These are phyloP conservation scores for Bombyx huttoni DNA, from an alignment of 2,888 invertebrate species.

Conservation along the genomic window DNA sequence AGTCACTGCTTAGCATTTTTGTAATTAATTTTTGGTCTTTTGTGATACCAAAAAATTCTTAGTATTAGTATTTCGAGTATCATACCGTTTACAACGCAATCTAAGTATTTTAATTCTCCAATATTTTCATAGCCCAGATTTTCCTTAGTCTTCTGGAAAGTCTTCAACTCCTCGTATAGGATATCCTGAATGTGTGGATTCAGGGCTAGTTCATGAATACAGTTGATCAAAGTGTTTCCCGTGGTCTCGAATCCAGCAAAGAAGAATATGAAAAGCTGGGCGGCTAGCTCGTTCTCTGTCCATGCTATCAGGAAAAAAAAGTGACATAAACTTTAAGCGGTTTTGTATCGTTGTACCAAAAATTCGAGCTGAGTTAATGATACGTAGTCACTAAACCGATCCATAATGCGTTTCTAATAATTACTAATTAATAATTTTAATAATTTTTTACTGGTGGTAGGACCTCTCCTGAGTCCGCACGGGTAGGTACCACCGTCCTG, in stretches of 20 bases:
- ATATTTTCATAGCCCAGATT: slow-evolving; percentile 28
- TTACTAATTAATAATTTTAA: no score
- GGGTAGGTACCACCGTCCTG: no score
- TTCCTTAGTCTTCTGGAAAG: slow-evolving; percentile 18
- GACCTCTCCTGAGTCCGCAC: no score
- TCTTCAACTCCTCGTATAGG: slow-evolving; percentile 39
- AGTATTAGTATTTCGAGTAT: background rate
- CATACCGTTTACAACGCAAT: slow-evolving; percentile 37
- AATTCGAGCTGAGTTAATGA: no score
- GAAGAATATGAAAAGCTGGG: slow-evolving; percentile 54
- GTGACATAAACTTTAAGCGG: no score
- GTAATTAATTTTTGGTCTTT: no score
- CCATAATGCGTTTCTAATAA: no score
- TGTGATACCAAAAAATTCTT: no score
- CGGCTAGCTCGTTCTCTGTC: slow-evolving; percentile 37
- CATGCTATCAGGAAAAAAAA: slow-evolving; percentile 29
- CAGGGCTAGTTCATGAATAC: slow-evolving; percentile 28
- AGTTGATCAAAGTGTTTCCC: slow-evolving; percentile 33
- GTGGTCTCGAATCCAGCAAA: slow-evolving; percentile 49
- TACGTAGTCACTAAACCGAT: no score
- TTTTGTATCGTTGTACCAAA: no score
- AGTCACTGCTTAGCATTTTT: no score
- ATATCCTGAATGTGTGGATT: slow-evolving; percentile 47
- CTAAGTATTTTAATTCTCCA: slow-evolving; percentile 33
- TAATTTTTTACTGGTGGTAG: no score